Base-by-base conservation (phyloP, 2,888 invertebrate species). In the Andricus quercusramuli region DNA sequence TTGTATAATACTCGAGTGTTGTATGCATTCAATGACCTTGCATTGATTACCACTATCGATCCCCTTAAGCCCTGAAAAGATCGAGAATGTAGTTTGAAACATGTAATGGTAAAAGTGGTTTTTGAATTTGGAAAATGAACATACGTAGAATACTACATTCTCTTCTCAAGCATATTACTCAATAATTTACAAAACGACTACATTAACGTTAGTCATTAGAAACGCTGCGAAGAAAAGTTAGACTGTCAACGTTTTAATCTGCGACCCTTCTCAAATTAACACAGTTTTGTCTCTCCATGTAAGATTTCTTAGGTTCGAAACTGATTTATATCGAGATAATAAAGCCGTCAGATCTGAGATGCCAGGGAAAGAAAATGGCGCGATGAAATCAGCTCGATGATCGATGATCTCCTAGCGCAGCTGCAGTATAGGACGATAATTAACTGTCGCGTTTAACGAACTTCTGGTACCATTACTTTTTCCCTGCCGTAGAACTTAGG, bases 401-500 rank as follows among this genome's bases (percentile, higher is more conserved):
- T 70, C 68, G 68, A 70, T 70, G 29, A 70, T 47, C 47, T 44
- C 29, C 29, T 70, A 70, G 47, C 47, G 6, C 68, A 70, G 68
- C 25, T 47, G 68, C 68, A n/a, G 17, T 70, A 41, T 47, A 37
- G 25, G 51, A 41, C 22, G 68, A 29, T 70, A 70, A 70, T 70
- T 51, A 70, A 51, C 68, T 70, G 68, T 70, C 68, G 25, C 29
- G 68, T 47, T 47, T 41, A 70, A 70, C 29, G 68, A 70, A 70
- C 68, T 70, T 47, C 68, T 70, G 29, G 29, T 47, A 22, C 20
- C 20, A 47, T 70, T 25, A 25, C 44, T 9, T 25, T 51, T 70
- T 70, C 29, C 47, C 17, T 22, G 20, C 17, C 22, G 1, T 56
- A 56, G 9, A 56, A 8, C 56, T 5, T 56, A n/a, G n/a, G 9